Evolutionary conservation across 2,797 vertebrate species (phyloP), one percentile per base, ranked within the genome.

Genomic region (Enteromius thamalakanensis): DNA sequence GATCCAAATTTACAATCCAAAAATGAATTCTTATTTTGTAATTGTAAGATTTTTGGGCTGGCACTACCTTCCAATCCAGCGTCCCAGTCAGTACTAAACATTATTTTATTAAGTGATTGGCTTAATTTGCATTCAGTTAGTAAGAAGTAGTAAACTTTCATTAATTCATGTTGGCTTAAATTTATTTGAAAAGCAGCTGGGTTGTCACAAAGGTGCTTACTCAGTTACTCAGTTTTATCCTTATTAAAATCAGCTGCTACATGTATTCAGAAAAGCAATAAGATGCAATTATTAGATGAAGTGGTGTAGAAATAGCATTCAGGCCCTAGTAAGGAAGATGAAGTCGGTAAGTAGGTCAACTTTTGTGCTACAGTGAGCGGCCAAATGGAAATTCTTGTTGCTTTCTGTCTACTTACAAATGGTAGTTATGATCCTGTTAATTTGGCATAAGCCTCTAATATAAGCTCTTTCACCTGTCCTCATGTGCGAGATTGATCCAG

Each of bases 261-360:
- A n/a, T 53, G 45, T 8, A 14, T 45, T 23, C 29, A 75, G 17
- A 55, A 55, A 42, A 8, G 12, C 21, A 64, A 68, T 14, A 45
- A 45, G 76, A 65, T 10, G 17, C 67, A 55, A 49, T 76, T 10
- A 72, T 75, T 32, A 53, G 65, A 19, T 58, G 51, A 68, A 75
- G 23, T 21, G 51, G 67, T 67, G n/a, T 71, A 82, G 72, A 7
- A 77, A 72, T 21, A 74, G 64, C 29, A 80, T 55, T 34, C 29
- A 78, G 67, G 68, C 79, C 49, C 8, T 67, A 84, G 55, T 90
- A 71, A 76, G 87, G 91, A 88, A 89, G 90, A 90, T 87, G 86
- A 91, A 90, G 87, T 91, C 90, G 53, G 89, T 92, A 94, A 93
- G 92, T 94, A 94, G 93, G 94, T 94, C 94, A 94, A 92, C 88